Evolutionary conservation across 2,797 vertebrate genomes (phyloP).

Genomic region (Rhinoraja longicauda): DNA sequence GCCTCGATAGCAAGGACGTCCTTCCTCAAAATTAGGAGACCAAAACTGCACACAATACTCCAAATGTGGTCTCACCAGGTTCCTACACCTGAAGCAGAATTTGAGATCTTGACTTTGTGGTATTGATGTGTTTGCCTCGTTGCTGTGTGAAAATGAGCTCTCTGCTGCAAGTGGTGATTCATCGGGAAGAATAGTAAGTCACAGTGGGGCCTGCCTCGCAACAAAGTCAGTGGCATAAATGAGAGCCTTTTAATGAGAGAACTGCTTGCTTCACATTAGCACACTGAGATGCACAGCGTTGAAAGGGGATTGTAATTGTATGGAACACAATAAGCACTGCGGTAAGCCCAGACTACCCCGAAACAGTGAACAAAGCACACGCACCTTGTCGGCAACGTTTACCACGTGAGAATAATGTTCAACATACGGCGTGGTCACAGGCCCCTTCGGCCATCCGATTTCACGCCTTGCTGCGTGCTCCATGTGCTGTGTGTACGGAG

Average conservation of each 20-base stretch:
- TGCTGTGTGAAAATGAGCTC: neutral
- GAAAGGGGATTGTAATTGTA: neutral
- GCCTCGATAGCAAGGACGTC: too few species aligned
- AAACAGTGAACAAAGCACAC: neutral
- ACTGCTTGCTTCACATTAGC: neutral
- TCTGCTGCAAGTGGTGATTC: neutral
- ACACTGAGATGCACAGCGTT: neutral
- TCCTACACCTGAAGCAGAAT: neutral
- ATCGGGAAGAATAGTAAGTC: neutral
- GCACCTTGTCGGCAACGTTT: neutral
- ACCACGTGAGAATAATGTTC: too few species aligned
- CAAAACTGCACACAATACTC: too few species aligned
- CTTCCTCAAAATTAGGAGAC: too few species aligned
- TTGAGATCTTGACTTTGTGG: neutral
- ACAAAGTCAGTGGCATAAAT: conserved; percentile 1
- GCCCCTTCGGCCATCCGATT: too few species aligned
- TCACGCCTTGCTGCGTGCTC: too few species aligned
- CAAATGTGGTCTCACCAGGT: too few species aligned
- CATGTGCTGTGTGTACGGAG: too few species aligned
- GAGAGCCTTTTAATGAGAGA: neutral
- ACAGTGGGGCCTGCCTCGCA: neutral
- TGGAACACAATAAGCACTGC: neutral
- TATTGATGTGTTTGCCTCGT: too few species aligned
- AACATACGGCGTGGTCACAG: too few species aligned
- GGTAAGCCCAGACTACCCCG: neutral